Base-by-base conservation (phyloP, 1,140 invertebrate species). In the Macrosteles quadrilineatus region DNA sequence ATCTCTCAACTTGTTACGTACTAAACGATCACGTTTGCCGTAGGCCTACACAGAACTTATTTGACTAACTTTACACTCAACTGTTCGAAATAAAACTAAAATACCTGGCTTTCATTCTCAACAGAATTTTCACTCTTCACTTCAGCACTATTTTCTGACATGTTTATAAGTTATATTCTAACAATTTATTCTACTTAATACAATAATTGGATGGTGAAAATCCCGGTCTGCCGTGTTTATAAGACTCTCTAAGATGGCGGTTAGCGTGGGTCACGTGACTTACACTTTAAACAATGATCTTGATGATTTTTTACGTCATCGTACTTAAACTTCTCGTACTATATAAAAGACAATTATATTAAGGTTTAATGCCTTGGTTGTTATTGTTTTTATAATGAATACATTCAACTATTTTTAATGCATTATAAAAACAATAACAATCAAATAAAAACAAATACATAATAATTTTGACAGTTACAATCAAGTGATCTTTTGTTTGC, bases 251-350 rank as follows among this genome's bases (percentile, higher is more conserved):
- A 84, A 83, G 80, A 83, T 83, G 82, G 81, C 82, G 81, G 82
- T 80, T 83, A 82, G 83, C 83, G 83, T 84, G 80, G 82, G 82
- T 84, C 83, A 84, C 83, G 82, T 83, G 81, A 82, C 73, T 74
- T 75, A 68, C 45, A 69, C 67, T 69, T 78, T 75, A 79, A 80
- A 79, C 77, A 73, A 71, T 73, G 75, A 50, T 21, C 21, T 3
- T n/a, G 21, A 21, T 21, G 6, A 17, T 50, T 50, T 4, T 36
- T 36, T 36, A 36, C 14, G 14, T 6, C 32, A 6, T 36, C 14
- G 4, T 36, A 36, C 32, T 36, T 36, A 14, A 36, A 6, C 14
- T 4, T 36, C 4, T 14, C 14, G 14, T 36, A 36, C 32, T 36
- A 36, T 36, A 36, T 36, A 6, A 36, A 36, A 14, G n/a, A n/a